These are phyloP conservation scores for Cheilosia scutellata DNA, from an alignment of 2,888 invertebrate genomes.

Conservation along the genomic window DNA sequence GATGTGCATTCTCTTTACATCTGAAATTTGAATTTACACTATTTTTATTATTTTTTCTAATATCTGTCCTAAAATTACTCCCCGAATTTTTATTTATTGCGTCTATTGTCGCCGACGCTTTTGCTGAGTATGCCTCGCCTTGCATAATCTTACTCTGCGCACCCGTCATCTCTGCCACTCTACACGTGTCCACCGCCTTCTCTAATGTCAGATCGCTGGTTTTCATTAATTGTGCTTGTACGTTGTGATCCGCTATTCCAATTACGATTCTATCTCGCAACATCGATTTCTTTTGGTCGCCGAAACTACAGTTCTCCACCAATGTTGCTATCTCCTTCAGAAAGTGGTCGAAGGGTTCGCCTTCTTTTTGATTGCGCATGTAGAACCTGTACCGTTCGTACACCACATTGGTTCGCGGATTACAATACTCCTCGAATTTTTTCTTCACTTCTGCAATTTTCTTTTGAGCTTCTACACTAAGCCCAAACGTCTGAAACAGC, in stretches of 20 bases:
- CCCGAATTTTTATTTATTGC: conserved; percentile 2
- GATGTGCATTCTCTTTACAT: conserved; percentile 26
- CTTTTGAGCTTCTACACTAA: too few relatives aligned
- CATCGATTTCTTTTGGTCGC: conserved; percentile 20
- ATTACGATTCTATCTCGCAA: conserved; percentile 15
- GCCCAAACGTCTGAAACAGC: too few relatives aligned
- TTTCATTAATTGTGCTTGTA: conserved; percentile 19
- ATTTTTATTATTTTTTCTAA: background rate
- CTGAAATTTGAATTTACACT: conserved; percentile 5
- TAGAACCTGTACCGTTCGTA: too few relatives aligned
- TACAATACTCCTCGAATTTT: too few relatives aligned
- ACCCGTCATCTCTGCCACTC: conserved; percentile 8
- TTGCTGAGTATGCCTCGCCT: background rate
- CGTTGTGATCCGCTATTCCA: background rate
- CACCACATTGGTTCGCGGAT: too few relatives aligned
- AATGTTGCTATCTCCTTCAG: conserved; percentile 14
- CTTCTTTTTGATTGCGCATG: background rate
- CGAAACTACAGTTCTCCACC: conserved; percentile 18
- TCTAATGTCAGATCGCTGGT: background rate
- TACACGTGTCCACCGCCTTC: conserved; percentile 13
- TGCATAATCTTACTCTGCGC: conserved; percentile 20
- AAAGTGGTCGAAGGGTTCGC: conserved; percentile 13
- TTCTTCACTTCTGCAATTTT: too few relatives aligned
- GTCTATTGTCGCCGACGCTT: background rate
- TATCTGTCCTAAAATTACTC: background rate